phyloP scores from a whole-genome alignment of 92 coral and sea anemone genomes.

The Plumapathes pennacea region DNA sequence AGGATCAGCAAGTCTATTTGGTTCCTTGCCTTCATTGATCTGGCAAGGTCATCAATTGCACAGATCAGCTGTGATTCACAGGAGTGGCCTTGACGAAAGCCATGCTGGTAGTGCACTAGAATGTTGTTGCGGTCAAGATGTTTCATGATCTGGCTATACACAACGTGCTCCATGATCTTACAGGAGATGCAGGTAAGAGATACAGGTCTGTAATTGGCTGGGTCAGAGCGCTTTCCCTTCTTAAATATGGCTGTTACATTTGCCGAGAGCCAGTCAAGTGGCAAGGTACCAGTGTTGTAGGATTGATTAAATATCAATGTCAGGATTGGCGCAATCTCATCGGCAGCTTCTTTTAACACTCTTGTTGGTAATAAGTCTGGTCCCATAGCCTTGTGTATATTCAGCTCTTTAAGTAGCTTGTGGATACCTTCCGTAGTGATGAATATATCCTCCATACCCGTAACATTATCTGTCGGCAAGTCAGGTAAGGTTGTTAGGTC shows the following conservation, averaged over 20 bases:
- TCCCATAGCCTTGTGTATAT: conserved; percentile 14
- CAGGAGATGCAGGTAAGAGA: conserved; percentile 10
- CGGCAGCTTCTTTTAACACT: conserved; percentile 27
- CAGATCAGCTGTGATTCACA: conserved; percentile 25
- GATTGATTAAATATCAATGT: conserved; percentile 16
- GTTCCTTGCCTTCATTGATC: neutral
- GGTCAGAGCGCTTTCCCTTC: conserved; percentile 8
- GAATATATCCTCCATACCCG: conserved; percentile 15
- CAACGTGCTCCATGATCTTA: conserved; percentile 9
- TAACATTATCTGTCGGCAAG: conserved; percentile 6
- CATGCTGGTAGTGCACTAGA: conserved; percentile 19
- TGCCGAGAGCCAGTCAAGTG: conserved; percentile 12
- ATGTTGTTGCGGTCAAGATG: conserved; percentile 12
- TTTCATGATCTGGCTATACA: conserved; percentile 7
- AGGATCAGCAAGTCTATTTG: conserved; percentile 2
- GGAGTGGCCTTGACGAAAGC: conserved; percentile 18
- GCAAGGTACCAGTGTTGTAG: conserved; percentile 3
- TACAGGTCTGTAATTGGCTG: conserved; percentile 11
- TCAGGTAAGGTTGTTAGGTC: conserved; percentile 10
- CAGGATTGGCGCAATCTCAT: conserved; percentile 14
- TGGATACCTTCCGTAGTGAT: conserved; percentile 12
- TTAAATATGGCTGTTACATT: conserved; percentile 2
- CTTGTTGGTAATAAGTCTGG: conserved; percentile 28
- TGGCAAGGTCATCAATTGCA: neutral
- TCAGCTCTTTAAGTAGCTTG: conserved; percentile 11